phyloP scores from a whole-genome alignment of 2,113 vertebrate genomes.

The Promerops cafer region DNA sequence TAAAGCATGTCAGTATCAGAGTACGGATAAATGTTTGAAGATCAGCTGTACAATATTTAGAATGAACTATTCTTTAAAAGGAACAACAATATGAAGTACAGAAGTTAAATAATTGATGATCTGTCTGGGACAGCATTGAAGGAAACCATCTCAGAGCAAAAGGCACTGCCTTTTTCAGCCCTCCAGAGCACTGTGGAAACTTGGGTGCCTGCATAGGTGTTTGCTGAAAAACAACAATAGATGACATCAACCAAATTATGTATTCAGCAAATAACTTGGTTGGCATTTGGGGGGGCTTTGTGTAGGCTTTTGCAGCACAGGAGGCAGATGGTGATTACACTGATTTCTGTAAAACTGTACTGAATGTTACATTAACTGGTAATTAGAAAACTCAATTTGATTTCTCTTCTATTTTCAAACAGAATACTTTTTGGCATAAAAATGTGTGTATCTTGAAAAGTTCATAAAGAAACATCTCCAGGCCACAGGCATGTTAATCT shows the following conservation, averaged over 20 bases:
- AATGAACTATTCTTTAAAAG: background rate
- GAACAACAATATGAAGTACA: background rate
- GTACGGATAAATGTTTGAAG: constrained; percentile 4
- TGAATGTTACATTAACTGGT: background rate
- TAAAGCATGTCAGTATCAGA: background rate
- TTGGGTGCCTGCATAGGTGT: background rate
- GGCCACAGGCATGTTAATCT: background rate
- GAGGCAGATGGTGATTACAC: constrained; percentile 41
- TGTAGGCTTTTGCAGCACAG: constrained; percentile 16
- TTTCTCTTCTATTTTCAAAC: background rate
- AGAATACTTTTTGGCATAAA: background rate
- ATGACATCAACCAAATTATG: background rate
- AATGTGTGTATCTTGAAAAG: background rate
- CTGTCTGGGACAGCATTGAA: background rate
- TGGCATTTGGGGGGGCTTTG: constrained; percentile 32
- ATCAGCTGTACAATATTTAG: constrained; percentile 23
- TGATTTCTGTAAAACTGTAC: constrained; percentile 1
- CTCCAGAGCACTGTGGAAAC: background rate
- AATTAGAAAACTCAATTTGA: constrained; percentile 12
- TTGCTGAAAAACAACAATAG: constrained; percentile 23
- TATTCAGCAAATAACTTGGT: background rate
- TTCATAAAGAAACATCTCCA: background rate
- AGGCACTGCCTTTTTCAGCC: background rate
- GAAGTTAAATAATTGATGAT: background rate
- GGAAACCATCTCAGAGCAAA: background rate